A percentile compares a stretch with the other conserved stretches of the same genome.
Evolutionary conservation across 2,113 vertebrate species (phyloP).

Genomic region (Xerus inauris): DNA sequence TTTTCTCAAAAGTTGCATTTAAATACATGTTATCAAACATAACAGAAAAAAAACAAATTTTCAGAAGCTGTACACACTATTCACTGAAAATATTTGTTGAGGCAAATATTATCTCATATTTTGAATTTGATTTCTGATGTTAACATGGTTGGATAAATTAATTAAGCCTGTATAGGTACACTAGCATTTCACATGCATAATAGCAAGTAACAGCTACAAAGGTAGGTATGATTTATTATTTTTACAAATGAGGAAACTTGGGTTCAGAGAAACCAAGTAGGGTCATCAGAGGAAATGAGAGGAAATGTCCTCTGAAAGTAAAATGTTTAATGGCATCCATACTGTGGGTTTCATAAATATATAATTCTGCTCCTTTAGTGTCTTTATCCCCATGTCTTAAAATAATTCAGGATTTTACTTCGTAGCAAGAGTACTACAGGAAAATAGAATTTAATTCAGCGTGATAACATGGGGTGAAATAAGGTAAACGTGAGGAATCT

Average conservation of each 20-base stretch:
- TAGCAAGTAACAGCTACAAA: neutral
- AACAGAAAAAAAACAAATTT: no score
- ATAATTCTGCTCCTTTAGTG: neutral
- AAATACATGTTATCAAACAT: no score
- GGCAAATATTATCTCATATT: neutral
- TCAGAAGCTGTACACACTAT: no score
- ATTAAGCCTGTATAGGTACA: neutral
- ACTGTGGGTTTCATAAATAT: neutral
- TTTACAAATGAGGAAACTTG: neutral
- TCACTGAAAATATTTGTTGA: no score
- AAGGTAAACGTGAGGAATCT: slow-evolving; percentile 52
- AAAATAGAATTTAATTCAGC: slow-evolving; percentile 45
- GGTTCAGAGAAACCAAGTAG: neutral
- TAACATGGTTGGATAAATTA: neutral
- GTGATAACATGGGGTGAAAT: slow-evolving; percentile 52
- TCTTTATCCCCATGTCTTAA: neutral
- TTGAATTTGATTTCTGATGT: slow-evolving; percentile 10
- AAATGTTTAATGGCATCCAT: neutral
- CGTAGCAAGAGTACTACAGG: slow-evolving; percentile 2
- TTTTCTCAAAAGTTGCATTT: no score
- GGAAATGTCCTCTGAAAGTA: neutral
- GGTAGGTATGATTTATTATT: neutral
- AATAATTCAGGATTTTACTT: neutral
- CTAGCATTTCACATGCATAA: neutral
- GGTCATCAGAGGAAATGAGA: neutral